These are phyloP conservation scores for Gymnocypris eckloni DNA, from an alignment of 2,797 vertebrate genomes.

Conservation along the genomic window DNA sequence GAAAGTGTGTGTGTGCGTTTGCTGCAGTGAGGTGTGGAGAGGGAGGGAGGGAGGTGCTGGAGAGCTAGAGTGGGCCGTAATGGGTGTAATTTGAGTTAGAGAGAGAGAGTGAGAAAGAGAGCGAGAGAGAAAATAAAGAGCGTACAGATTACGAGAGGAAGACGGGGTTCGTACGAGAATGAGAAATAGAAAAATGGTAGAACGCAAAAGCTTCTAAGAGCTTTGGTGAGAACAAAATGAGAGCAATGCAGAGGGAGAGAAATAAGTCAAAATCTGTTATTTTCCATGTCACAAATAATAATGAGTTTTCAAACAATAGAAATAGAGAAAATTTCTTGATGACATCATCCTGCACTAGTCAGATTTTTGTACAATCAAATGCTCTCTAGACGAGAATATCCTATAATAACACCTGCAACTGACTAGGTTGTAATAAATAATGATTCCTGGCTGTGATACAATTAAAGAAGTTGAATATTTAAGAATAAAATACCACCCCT, in stretches of 20 bases:
- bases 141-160: conserved; percentile 38
- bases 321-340: neutral
- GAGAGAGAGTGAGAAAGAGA: conserved; percentile 24
- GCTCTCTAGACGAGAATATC: no score
- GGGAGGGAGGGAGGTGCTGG: conserved; percentile 34
- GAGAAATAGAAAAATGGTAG: conserved; percentile 33
- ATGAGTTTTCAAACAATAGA: neutral
- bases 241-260: conserved; percentile 3
- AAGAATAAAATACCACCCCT: neutral
- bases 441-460: neutral
- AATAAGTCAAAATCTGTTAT: neutral
- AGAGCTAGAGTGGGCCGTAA: conserved; percentile 63
- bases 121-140: conserved; percentile 47
- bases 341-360: conserved; percentile 7
- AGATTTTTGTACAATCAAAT: conserved; percentile 3
- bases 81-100: conserved; percentile 49
- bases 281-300: neutral
- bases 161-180: conserved; percentile 24
- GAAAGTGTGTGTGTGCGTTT: conserved; percentile 34
- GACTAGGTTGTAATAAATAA: neutral
- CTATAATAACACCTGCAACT: neutral
- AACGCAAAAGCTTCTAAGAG: conserved; percentile 21
- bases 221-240: conserved; percentile 1
- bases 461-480: neutral
- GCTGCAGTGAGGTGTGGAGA: conserved; percentile 46